Evolutionary conservation across 1,140 invertebrate genomes (phyloP), one percentile per base, ranked within the genome.

Genomic region (Laupala kohalensis): DNA sequence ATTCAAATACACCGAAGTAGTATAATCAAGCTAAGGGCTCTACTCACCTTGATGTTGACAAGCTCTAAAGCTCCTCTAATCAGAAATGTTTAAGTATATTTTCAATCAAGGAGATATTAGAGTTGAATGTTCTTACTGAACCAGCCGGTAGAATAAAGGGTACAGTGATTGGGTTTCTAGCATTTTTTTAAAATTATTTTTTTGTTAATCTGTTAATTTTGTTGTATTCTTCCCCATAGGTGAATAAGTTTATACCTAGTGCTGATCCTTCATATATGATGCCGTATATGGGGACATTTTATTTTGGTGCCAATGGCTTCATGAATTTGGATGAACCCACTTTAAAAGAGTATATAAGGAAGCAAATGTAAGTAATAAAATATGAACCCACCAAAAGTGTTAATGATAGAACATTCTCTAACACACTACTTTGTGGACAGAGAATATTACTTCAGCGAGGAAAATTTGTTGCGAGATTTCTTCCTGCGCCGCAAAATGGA

Each of bases 381-480:
- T 37, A 13, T 19, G 30, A 37, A 6, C 37, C 37, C 37, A 53
- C 4, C 37, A 53, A 53, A 13, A 37, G 30, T 37, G 19, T 53
- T 53, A 19, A 13, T 53, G 37, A 13, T 53, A n/a, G n/a, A n/a
- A n/a, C n/a, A n/a, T n/a, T n/a, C n/a, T n/a, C 62, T 27, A 19
- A 15, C 13, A 72, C 26, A 37, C 71, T 75, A 37, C 75, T 86
- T 88, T 30, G n/a, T n/a, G n/a, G n/a, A n/a, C 82, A 98, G 96
- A 80, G 97, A 99, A 84, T 99, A 99, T 83, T 99, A 99, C 86
- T 99, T 99, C 83, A 97, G 95, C 79, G 90, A 92, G 76, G 96
- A 98, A 77, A 99, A 99, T 84, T 84, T 99, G 69, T 87, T 92
- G 75, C 89, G 93, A 77, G 97, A 99, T 80, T 95, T 98, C 81